These are phyloP conservation scores for Xiphydria camelus DNA, from an alignment of 2,888 invertebrate genomes.

Conservation along the genomic window DNA sequence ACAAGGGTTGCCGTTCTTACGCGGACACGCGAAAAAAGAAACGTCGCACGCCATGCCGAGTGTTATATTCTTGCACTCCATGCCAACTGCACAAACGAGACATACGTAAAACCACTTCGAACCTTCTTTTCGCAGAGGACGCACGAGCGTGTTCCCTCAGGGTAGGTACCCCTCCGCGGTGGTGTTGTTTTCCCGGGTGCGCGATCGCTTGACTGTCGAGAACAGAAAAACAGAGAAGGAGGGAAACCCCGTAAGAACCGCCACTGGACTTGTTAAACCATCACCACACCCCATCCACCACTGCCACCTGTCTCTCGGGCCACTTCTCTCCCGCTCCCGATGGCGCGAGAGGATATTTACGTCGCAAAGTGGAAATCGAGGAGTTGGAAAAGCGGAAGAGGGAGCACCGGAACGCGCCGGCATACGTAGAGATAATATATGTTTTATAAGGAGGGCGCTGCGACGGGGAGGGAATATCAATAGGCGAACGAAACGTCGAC, in stretches of 20 bases:
- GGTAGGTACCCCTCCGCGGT: conserved; percentile 56
- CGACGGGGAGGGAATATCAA: too few relatives aligned
- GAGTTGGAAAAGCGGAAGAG: conserved; percentile 5
- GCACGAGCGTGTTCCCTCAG: conserved; percentile 46
- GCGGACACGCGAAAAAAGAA: too few relatives aligned
- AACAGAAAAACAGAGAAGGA: conserved; percentile 44
- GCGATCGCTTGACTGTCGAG: conserved; percentile 72
- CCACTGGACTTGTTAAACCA: conserved; percentile 24
- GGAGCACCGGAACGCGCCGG: conserved; percentile 2
- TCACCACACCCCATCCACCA: conserved; percentile 28
- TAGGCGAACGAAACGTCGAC: too few relatives aligned
- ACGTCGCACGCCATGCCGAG: too few relatives aligned
- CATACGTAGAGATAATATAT: too few relatives aligned
- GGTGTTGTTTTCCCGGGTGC: conserved; percentile 69
- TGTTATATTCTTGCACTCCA: too few relatives aligned
- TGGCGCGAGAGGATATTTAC: conserved; percentile 20
- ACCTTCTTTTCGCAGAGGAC: conserved; percentile 47
- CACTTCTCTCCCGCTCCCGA: conserved; percentile 3
- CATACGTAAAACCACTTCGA: too few relatives aligned
- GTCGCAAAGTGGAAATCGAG: conserved; percentile 13
- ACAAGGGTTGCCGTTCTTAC: too few relatives aligned
- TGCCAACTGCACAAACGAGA: conserved; percentile 22
- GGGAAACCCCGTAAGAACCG: conserved; percentile 37
- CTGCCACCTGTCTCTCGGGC: neutral
- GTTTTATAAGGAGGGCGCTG: too few relatives aligned